Evolutionary conservation across 2,888 invertebrate species (phyloP), one percentile per base, ranked within the genome.

Genomic region (Sinopyrophorus schimmeli): DNA sequence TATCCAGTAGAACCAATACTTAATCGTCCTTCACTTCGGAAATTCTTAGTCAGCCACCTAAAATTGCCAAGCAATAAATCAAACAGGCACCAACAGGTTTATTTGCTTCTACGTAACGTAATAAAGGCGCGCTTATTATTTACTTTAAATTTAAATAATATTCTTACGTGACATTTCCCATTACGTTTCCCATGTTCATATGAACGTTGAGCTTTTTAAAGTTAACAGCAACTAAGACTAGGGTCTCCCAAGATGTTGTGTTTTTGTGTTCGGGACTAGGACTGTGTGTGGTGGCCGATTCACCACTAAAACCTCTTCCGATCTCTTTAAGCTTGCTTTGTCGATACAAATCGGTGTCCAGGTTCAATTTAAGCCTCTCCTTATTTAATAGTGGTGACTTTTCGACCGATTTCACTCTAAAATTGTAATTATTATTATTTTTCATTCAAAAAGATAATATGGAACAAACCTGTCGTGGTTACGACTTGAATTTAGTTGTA

Each of bases 121-220:
- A n/a, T n/a, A n/a, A n/a, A n/a, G n/a, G n/a, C n/a, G n/a, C n/a
- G n/a, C n/a, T n/a, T n/a, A n/a, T n/a, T n/a, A n/a, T n/a, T n/a
- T n/a, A n/a, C n/a, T n/a, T n/a, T n/a, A n/a, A n/a, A n/a, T n/a
- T n/a, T n/a, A n/a, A n/a, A n/a, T n/a, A n/a, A n/a, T n/a, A n/a
- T n/a, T 76, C 79, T 77, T 73, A 89, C 84, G 83, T 84, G 47
- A 97, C 96, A 69, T 96, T 96, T 7, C 99, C 98, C 95, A 99
- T 98, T 0, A 98, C 96, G 69, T 98, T 98, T 26, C 97, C 96
- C 95, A 99, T 99, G 74, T 98, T 98, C 89, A 98, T 97, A 69
- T 94, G 92, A 5, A 99, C 92, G 72, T 97, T 96, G 39, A 99
- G 80, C 63, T 91, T 87, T 30, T 95, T 93, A 72, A 98, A 93